Conservation (phyloP, 2,797 vertebrate species). For the Pipistrellus kuhlii region DNA sequence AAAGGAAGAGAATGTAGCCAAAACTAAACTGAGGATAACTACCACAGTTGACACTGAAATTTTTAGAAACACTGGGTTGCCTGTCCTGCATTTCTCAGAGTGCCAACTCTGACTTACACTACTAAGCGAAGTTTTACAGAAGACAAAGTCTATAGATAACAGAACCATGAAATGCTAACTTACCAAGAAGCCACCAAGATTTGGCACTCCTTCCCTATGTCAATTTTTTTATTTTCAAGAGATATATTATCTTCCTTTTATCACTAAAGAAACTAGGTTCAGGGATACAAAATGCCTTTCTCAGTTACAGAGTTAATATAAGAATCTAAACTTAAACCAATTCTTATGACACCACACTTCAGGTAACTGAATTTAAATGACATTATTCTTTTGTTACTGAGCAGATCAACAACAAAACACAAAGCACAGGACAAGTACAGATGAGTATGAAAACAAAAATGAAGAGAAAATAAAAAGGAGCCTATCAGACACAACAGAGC, state of each 20-base stretch:
- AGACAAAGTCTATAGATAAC: neutral
- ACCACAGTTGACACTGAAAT: neutral
- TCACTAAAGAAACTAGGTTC: constrained; percentile 9
- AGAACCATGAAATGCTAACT: neutral
- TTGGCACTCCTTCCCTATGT: neutral
- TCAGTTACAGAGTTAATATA: neutral
- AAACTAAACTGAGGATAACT: neutral
- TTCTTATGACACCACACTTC: neutral
- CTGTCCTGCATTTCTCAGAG: neutral
- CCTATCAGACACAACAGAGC: neutral
- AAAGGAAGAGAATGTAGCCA: neutral
- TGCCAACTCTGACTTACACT: neutral
- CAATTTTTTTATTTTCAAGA: neutral
- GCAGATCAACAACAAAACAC: neutral
- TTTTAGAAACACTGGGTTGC: neutral
- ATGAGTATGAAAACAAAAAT: neutral
- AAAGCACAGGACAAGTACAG: neutral
- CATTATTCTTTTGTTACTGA: neutral
- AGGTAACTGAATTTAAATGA: constrained; percentile 9
- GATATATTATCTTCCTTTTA: neutral
- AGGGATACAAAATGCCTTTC: neutral
- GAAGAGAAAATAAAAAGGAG: neutral
- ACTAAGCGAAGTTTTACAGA: neutral
- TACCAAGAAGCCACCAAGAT: neutral
- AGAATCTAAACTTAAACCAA: neutral